phyloP scores from a whole-genome alignment of 2,797 vertebrate species.

The Percopsis omiscomaycus region DNA sequence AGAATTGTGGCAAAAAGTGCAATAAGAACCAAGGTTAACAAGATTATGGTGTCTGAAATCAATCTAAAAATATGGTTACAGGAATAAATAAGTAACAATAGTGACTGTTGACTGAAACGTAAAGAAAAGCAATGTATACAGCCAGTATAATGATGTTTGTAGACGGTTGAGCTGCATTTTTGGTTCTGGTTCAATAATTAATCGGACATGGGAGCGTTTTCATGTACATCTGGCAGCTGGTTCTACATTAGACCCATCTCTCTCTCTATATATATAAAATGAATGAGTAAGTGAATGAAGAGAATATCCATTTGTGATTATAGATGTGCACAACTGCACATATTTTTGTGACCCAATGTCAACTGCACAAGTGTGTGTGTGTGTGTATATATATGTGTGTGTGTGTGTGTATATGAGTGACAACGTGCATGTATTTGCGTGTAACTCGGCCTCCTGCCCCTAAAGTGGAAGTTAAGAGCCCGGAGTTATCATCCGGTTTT shows the following conservation, averaged over 20 bases:
- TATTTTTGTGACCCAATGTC: too few species aligned
- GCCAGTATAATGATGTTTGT: conserved; percentile 21
- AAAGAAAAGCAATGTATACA: conserved; percentile 19
- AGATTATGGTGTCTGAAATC: not conserved
- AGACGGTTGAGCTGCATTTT: conserved; percentile 36
- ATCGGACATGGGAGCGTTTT: conserved; percentile 39
- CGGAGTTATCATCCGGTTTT: conserved; percentile 47
- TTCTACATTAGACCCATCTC: not conserved
- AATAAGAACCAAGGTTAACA: conserved; percentile 3
- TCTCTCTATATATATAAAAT: not conserved
- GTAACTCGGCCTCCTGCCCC: conserved; percentile 1
- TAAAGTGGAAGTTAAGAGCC: conserved; percentile 22
- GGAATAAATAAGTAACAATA: not conserved
- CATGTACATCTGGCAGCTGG: conserved; percentile 48
- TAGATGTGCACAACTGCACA: not conserved
- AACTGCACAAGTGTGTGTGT: not conserved
- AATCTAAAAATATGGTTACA: not conserved
- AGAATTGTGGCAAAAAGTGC: not conserved
- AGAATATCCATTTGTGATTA: not conserved
- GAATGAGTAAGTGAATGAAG: too few species aligned
- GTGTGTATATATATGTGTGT: conserved; percentile 9
- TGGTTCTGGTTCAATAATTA: conserved; percentile 56
- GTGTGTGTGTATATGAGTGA: not conserved
- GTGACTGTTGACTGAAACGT: too few species aligned
- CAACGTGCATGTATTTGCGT: not conserved